Evolutionary conservation across 2,113 vertebrate genomes (phyloP).

Genomic region (Tricholaema leucomelas): DNA sequence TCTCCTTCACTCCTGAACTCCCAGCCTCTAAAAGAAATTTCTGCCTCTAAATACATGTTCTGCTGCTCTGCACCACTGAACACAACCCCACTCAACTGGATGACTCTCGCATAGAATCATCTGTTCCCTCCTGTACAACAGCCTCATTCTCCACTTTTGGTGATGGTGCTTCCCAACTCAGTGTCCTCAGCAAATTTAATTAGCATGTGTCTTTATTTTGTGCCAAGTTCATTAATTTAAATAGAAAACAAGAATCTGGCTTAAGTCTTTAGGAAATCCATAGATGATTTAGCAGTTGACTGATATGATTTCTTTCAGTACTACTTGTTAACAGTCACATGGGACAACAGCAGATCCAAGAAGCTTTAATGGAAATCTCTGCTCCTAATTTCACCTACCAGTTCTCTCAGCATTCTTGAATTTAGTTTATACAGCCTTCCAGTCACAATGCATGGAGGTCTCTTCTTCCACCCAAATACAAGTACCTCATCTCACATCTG

Average conservation of each 20-base stretch:
- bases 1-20: background rate
- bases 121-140: background rate
- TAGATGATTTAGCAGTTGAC: background rate
- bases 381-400: background rate
- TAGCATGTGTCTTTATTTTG: background rate
- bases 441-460: background rate
- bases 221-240: background rate
- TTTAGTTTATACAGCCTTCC: background rate
- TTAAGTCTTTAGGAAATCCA: background rate
- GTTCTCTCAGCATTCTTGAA: background rate
- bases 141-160: background rate
- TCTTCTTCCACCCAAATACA: background rate
- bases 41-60: background rate
- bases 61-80: background rate
- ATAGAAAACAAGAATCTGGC: background rate
- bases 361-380: background rate
- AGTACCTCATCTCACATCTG: background rate
- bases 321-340: background rate
- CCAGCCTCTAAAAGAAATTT: background rate
- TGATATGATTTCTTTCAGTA: background rate
- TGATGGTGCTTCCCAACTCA: background rate
- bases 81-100: background rate
- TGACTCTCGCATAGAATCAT: background rate
- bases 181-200: background rate
- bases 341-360: background rate